Percentiles rank a stretch among this genome's conserved stretches.
phyloP scores from a whole-genome alignment of 1,140 invertebrate genomes.

The Drosophila busckii region DNA sequence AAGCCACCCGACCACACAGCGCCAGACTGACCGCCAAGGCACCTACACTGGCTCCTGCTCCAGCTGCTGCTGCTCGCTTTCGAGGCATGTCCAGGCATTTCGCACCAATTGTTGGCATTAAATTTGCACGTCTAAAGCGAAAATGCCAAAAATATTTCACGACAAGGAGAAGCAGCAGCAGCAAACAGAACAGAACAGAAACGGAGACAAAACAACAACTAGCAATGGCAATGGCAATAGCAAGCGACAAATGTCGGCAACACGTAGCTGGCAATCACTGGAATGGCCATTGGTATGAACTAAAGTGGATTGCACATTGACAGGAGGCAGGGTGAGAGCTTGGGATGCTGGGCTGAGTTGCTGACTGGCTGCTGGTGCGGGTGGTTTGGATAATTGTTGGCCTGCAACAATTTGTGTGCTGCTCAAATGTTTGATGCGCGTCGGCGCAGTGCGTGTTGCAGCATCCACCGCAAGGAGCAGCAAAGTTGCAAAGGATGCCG shows the following conservation, averaged over 20 bases:
- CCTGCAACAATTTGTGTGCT: conserved; percentile 68
- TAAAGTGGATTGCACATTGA: background rate
- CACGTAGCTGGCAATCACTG: conserved; percentile 63
- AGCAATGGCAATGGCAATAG: too few relatives aligned
- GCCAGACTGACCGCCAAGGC: background rate
- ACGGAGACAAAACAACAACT: conserved; percentile 23
- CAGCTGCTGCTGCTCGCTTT: conserved; percentile 27
- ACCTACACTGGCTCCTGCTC: conserved; percentile 28
- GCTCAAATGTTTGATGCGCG: conserved; percentile 73
- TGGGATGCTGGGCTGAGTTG: conserved; percentile 4
- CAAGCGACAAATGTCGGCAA: conserved; percentile 63
- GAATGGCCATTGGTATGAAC: conserved; percentile 26
- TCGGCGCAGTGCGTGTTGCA: conserved; percentile 42
- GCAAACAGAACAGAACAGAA: conserved; percentile 19
- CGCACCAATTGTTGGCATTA: conserved; percentile 74
- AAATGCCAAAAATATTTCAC: conserved; percentile 74
- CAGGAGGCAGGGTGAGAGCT: background rate
- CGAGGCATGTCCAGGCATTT: conserved; percentile 74
- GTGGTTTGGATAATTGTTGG: conserved; percentile 36
- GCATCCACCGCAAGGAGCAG: conserved; percentile 3
- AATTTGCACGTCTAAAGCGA: conserved; percentile 72
- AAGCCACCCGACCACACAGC: conserved; percentile 27
- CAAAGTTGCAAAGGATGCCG: conserved; percentile 57
- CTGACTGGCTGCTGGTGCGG: conserved; percentile 10
- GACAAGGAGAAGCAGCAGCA: conserved; percentile 46